phyloP scores from a whole-genome alignment of 2,888 invertebrate genomes.

The Xestoiulus laeticollis region DNA sequence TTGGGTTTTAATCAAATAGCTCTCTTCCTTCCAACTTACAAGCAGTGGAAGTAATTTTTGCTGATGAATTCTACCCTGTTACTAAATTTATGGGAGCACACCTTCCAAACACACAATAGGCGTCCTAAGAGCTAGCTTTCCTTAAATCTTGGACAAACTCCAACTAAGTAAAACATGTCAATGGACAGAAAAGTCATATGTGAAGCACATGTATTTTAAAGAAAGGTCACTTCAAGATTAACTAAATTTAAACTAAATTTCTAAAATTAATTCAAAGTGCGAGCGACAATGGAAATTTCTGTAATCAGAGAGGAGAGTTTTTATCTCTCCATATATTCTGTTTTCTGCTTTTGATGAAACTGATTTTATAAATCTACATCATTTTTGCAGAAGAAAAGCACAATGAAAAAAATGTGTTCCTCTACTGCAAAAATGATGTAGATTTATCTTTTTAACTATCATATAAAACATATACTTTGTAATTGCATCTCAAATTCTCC shows the following conservation, averaged over 20 bases:
- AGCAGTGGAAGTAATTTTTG: not conserved
- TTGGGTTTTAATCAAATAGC: not conserved
- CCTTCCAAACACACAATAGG: not conserved
- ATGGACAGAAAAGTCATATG: not conserved
- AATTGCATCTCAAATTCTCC: no score
- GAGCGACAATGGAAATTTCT: not conserved
- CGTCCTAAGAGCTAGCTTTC: not conserved
- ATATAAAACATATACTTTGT: no score
- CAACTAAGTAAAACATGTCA: not conserved
- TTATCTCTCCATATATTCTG: no score
- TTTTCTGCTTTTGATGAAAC: no score
- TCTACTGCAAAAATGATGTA: no score
- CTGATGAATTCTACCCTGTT: not conserved
- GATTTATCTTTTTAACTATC: no score
- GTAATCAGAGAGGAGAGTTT: no score
- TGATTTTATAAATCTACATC: no score
- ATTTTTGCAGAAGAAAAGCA: no score
- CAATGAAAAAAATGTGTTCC: no score
- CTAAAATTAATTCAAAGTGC: not conserved
- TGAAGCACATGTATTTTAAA: not conserved
- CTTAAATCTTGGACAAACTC: not conserved
- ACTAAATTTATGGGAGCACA: not conserved
- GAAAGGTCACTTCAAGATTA: constrained; percentile 7
- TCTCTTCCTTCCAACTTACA: not conserved
- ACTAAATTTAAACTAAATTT: not conserved